These are phyloP conservation scores for Brienomyrus longianalis DNA, from an alignment of 2,113 vertebrate genomes.

Conservation along the genomic window DNA sequence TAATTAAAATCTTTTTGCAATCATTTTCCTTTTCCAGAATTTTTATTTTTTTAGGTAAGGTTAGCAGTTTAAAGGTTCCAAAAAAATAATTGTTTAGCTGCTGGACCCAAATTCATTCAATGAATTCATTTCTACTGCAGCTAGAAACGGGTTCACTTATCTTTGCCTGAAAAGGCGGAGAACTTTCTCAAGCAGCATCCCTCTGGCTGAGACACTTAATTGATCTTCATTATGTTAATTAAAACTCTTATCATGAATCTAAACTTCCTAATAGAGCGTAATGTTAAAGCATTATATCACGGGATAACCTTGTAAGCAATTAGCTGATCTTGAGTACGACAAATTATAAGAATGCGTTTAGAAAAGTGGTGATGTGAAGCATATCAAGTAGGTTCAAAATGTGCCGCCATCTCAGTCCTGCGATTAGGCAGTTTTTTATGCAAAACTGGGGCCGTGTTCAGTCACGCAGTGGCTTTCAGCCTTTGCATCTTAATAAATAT, in stretches of 20 bases:
- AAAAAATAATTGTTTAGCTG: constrained; percentile 33
- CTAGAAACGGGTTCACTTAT: neutral
- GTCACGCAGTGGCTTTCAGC: constrained; percentile 52
- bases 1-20: neutral
- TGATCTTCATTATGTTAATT: constrained; percentile 66
- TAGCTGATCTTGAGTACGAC: constrained; percentile 47
- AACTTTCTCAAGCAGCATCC: constrained; percentile 33
- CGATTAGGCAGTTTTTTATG: neutral
- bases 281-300: constrained; percentile 25
- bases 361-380: neutral
- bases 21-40: neutral
- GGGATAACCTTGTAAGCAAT: constrained; percentile 29
- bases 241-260: constrained; percentile 43
- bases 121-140: constrained; percentile 33
- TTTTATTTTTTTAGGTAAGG: neutral
- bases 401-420: neutral
- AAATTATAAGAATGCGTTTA: neutral
- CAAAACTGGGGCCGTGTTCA: neutral
- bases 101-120: constrained; percentile 36
- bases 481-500: constrained; percentile 34
- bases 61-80: neutral
- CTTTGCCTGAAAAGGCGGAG: constrained; percentile 4
- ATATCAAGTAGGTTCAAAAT: neutral
- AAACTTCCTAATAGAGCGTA: constrained; percentile 39
- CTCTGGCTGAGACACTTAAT: constrained; percentile 45